Base-by-base conservation (phyloP, 2,797 vertebrate species). In the Balearica regulorum region DNA sequence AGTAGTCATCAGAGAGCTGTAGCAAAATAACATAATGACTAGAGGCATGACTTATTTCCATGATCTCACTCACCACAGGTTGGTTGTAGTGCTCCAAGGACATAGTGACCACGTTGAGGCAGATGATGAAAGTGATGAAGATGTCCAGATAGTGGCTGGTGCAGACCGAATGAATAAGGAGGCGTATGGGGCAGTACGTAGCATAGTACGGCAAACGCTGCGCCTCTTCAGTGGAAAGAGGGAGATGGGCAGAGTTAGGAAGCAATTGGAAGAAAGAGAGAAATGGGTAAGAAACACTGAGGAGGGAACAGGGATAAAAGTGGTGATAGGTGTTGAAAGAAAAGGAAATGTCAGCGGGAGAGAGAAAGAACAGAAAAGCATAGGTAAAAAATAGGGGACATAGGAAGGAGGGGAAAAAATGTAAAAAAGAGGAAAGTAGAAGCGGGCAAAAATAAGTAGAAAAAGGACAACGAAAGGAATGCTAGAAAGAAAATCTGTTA, bases 91-190 rank as follows among this genome's bases (percentile, higher is more conserved):
- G 99, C 97, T 99, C 99, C 98, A 99, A 97, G 83, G 99, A 99
- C 99, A 99, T 99, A 91, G 99, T 99, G 97, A 99, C 99, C 96
- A 99, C 99, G 6, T 99, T 99, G 98, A 99, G 99, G 97, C 99
- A 99, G 98, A 99, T 99, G 98, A 99, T 99, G 98, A 99, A 99
- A 97, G 99, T 99, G 98, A 99, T 99, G 98, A 99, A 99, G 98
- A 99, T 99, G 98, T 99, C 99, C 98, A 99, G 98, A 97, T 99
- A 99, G 98, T 99, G 99, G 98, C 99, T 99, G 94, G 99, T 99
- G 97, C 99, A 99, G 98, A 99, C 98, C 48, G 99, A 99, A 98
- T 99, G 99, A 97, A 99, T 99, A 98, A 99, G 98, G 96, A 99
- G 98, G 55, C 99, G 99, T 14, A 99, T 96, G 60, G 98, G 98